Evolutionary conservation across 2,113 vertebrate species (phyloP), one percentile per base, ranked within the genome.

Genomic region (Archocentrus centrarchus): DNA sequence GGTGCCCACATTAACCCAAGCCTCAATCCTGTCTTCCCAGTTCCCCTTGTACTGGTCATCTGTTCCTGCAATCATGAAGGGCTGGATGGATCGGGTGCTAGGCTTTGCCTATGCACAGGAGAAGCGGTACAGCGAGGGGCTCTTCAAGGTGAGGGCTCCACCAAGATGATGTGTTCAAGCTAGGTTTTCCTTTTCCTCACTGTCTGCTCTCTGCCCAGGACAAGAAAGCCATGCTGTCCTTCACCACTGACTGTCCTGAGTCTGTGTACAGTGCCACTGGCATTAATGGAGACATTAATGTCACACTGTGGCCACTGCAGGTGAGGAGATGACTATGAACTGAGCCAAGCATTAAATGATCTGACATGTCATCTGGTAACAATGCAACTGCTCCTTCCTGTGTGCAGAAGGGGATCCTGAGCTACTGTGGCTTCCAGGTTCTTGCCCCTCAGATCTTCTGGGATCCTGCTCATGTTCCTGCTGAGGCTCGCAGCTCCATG

Each of bases 381-480:
- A 9, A 39, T 2, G 2, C 8, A 1, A 13, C 59, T 60, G 15
- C 59, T 58, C n/a, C 10, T 11, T 10, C 20, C 55, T 57, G 20
- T 57, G 55, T 58, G 5, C 89, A 97, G 97, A 96, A 95, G 9
- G 96, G 96, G 35, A 94, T 85, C 32, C 93, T 97, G 59, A 84
- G 96, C 86, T 97, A 96, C 92, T 97, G 97, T 70, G 96, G 97
- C 91, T 97, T 97, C 90, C 96, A 97, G 88, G 94, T 97, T 61
- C 86, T 97, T 70, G 95, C 95, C 24, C 96, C 97, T 62, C 97
- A 98, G 9, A 95, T 97, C 78, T 95, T 92, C 59, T 97, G 96
- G 75, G 86, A 96, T 63, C 93, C 96, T 0, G 86, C 85, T 2
- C 10, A 85, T 7, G 59, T 82, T 4, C 32, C 95, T 0, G 1